Evolutionary conservation across 1,140 invertebrate genomes (phyloP), one percentile per base, ranked within the genome.

Genomic region (Drosophila bipectinata): DNA sequence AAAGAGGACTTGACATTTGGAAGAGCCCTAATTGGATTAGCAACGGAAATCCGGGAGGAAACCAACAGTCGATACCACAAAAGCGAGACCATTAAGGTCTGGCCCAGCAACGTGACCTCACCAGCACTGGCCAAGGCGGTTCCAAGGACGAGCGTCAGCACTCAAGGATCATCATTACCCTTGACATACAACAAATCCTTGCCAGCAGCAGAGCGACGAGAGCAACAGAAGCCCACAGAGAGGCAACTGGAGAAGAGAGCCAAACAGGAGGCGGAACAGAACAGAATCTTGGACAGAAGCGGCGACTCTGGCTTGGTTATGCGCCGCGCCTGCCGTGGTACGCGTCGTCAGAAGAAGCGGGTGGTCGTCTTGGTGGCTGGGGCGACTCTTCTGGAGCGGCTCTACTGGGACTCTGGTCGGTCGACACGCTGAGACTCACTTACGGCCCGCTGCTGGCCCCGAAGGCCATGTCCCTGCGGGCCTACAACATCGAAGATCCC

Each of bases 391-490:
- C 41, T 5, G 41, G 34, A 37, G 10, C 34, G 26, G 34, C 47
- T 52, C 37, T 63, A 41, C 58, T 24, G 74, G 21, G 44, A 39
- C 45, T 51, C 9, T 30, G 14, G 2, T 34, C 62, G 37, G 74
- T 71, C 58, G 64, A 82, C 60, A 72, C 82, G 48, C 61, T 85
- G 59, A 85, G 74, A 47, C 55, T 75, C 10, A 68, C 56, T 24
- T 53, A 68, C 61, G 72, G 75, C 47, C 68, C 37, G 15, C 64
- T 37, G 37, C 51, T 59, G 52, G 53, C 57, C 4, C 44, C 14
- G n/a, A 18, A 15, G 18, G 78, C 32, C 3, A 87, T 87, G 82
- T 87, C 83, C 14, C 59, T 87, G 75, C 62, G 82, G 56, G 71
- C 64, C 34, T 55, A 52, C 44, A 24, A 21, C 44, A 44, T 48